phyloP scores from a whole-genome alignment of 92 coral and sea anemone species.

The Zoanthus solanderi region DNA sequence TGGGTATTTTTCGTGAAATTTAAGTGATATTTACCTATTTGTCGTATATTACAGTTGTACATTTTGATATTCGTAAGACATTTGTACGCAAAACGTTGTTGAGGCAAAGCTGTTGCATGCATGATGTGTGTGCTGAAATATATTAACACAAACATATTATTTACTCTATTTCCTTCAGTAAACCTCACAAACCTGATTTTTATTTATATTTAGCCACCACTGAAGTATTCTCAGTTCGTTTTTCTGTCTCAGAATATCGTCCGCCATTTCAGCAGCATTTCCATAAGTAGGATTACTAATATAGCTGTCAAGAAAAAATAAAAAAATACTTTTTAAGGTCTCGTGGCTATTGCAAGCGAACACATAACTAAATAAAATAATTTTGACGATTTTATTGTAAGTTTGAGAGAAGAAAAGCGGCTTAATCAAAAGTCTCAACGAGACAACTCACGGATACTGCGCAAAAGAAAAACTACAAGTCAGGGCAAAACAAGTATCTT shows the following conservation, averaged over 20 bases:
- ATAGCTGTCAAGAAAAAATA: conserved; percentile 56
- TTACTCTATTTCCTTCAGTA: background rate
- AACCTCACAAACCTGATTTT: conserved; percentile 74
- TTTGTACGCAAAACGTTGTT: too few relatives aligned
- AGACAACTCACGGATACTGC: too few relatives aligned
- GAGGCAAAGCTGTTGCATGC: too few relatives aligned
- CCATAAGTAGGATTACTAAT: conserved; percentile 89
- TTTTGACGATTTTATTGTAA: too few relatives aligned
- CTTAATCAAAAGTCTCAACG: background rate
- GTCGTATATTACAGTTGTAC: too few relatives aligned
- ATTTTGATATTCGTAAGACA: too few relatives aligned
- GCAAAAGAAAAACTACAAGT: too few relatives aligned
- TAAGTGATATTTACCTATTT: too few relatives aligned
- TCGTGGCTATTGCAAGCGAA: background rate
- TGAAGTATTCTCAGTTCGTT: conserved; percentile 80
- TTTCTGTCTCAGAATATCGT: conserved; percentile 78
- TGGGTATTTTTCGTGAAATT: too few relatives aligned
- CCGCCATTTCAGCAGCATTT: conserved; percentile 79
- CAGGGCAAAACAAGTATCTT: too few relatives aligned
- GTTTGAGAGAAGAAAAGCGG: background rate
- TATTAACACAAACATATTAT: too few relatives aligned
- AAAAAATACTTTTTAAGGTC: background rate
- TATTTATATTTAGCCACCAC: conserved; percentile 66
- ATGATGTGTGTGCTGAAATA: too few relatives aligned
- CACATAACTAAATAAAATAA: background rate